These are phyloP conservation scores for Onychomys torridus DNA, from an alignment of 2,797 vertebrate genomes.

Conservation along the genomic window DNA sequence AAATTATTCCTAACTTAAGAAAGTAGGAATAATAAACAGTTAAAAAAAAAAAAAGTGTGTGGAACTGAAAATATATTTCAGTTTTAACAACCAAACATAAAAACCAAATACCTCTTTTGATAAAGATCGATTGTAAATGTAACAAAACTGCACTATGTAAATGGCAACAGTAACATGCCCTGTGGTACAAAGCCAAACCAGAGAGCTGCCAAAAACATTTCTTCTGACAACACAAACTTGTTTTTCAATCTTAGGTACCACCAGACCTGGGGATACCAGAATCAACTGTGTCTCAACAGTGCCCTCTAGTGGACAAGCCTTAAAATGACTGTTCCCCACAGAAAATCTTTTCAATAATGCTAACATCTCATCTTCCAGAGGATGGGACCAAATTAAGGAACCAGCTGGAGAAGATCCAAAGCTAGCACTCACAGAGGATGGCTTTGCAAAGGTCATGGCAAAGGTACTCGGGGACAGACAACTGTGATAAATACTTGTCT, in stretches of 20 bases:
- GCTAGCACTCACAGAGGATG: background rate
- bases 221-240: background rate
- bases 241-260: background rate
- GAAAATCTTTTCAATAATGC: background rate
- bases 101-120: slow-evolving; percentile 27
- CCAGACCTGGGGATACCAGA: background rate
- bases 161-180: background rate
- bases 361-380: background rate
- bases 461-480: background rate
- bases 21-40: background rate
- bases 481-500: background rate
- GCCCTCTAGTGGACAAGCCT: slow-evolving; percentile 86
- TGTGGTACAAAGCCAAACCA: background rate
- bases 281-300: slow-evolving; percentile 82
- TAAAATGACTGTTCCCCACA: background rate
- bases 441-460: background rate
- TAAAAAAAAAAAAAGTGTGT: background rate
- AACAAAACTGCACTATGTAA: slow-evolving; percentile 15
- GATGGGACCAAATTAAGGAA: background rate
- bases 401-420: background rate
- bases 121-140: slow-evolving; percentile 38
- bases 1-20: slow-evolving; percentile 35
- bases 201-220: slow-evolving; percentile 36
- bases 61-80: slow-evolving; percentile 12
- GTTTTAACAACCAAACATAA: slow-evolving; percentile 36